Evolutionary conservation across 1,140 invertebrate species (phyloP), one percentile per base, ranked within the genome.

Genomic region (Leptinotarsa defecta): DNA sequence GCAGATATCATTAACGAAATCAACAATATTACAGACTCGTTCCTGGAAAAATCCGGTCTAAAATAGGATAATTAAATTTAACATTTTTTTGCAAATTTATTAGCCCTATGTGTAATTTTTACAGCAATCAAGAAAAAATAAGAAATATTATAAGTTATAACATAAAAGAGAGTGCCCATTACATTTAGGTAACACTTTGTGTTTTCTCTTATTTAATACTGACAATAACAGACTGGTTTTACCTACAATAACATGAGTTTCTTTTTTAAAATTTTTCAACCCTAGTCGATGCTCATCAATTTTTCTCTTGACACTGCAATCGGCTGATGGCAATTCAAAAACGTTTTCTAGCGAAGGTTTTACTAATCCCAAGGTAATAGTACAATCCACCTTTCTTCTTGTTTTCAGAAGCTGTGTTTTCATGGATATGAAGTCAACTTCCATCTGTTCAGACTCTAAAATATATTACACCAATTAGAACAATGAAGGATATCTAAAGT

Each of bases 171-270:
- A 80, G 76, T 84, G 81, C 76, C 81, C 79, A 61, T 52, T 68
- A 81, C 81, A 84, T 22, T 74, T 70, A 69, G 48, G 24, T 34
- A 63, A 67, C 24, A 20, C 64, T 49, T 69, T 74, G 65, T 65
- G 27, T 71, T 70, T 77, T 64, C 71, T 24, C 27, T 49, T 27
- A 76, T 76, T 81, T 34, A 83, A 78, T 69, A 79, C 75, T 52
- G 81, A 79, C 63, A 82, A 73, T 69, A 82, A 74, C 52, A 83
- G 73, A 73, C 74, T 80, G 27, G 79, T 79, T 79, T 84, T 83
- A 22, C 83, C 83, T 61, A 83, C 72, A 74, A 74, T 80, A 15
- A 83, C 65, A 71, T 82, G 68, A 19, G 64, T 79, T 49, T 80
- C 75, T 20, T 63, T 77, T 63, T 69, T 78, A 48, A 20, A 63